These are phyloP conservation scores for Cliona cf. orientalis DNA, from an alignment of 37 sponge, comb jelly and placozoan species.

Conservation along the genomic window DNA sequence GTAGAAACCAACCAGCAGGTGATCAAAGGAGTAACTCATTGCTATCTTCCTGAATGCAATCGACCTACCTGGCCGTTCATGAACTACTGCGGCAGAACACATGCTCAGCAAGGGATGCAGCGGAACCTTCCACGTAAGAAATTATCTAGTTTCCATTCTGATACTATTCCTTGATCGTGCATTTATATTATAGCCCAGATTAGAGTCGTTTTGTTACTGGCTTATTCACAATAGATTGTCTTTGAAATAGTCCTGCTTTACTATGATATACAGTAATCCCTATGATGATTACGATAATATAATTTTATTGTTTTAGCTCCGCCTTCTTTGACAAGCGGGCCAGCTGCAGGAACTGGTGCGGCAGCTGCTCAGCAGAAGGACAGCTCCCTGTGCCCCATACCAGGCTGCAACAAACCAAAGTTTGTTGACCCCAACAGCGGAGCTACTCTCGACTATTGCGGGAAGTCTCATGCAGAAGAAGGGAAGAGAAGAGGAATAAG, in stretches of 20 bases:
- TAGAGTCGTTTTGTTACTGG: background rate
- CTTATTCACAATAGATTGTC: too few species aligned
- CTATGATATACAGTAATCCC: too few species aligned
- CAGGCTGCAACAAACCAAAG: slow-evolving; percentile 47
- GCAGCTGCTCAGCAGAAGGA: too few species aligned
- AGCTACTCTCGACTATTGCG: slow-evolving; percentile 65
- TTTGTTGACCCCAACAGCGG: slow-evolving; percentile 19
- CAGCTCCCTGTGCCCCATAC: slow-evolving; percentile 56
- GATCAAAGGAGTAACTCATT: slow-evolving; percentile 85
- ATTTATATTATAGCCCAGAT: background rate
- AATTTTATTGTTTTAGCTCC: too few species aligned
- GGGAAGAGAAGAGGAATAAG: slow-evolving; percentile 50
- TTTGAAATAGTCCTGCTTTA: too few species aligned
- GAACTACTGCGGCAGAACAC: slow-evolving; percentile 89
- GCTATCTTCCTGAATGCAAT: slow-evolving; percentile 79
- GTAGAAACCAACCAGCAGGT: slow-evolving; percentile 19
- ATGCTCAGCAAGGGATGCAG: slow-evolving; percentile 67
- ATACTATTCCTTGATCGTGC: too few species aligned
- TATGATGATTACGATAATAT: too few species aligned
- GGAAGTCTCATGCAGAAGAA: slow-evolving; percentile 65
- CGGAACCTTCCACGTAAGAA: slow-evolving; percentile 62
- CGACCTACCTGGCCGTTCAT: slow-evolving; percentile 79
- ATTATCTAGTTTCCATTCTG: too few species aligned
- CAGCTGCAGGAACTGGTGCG: too few species aligned
- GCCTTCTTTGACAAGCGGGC: too few species aligned